Evolutionary conservation across 1,140 invertebrate genomes (phyloP), one percentile per base, ranked within the genome.

Genomic region (Papilio aristodemus): DNA sequence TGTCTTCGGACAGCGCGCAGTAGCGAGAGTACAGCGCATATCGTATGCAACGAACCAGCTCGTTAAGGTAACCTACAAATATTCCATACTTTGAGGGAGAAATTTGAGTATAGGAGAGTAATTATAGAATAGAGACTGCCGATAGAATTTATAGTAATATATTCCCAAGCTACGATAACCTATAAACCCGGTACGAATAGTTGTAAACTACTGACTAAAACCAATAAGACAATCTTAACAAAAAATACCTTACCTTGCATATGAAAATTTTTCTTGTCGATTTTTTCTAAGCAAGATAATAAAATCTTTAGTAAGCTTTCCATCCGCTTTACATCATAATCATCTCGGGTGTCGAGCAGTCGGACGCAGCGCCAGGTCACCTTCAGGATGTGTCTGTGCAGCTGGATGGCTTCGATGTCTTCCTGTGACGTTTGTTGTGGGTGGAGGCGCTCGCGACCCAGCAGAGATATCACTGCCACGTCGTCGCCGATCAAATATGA

Each of bases 181-280:
- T n/a, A n/a, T n/a, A n/a, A n/a, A n/a, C n/a, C n/a, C n/a, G n/a
- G n/a, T n/a, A n/a, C n/a, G n/a, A n/a, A n/a, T n/a, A n/a, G n/a
- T n/a, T n/a, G n/a, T n/a, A n/a, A n/a, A n/a, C n/a, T n/a, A n/a
- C n/a, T n/a, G n/a, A n/a, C n/a, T n/a, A n/a, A n/a, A n/a, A n/a
- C n/a, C n/a, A n/a, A n/a, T n/a, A 32, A 32, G 27, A 46, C 19
- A 32, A 19, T 54, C 25, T 9, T 68, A 58, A 43, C 14, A 43
- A 32, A 39, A 62, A 17, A 11, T 46, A 75, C 79, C 83, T 83
- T 76, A 92, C 91, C 90, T 19, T 92, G 69, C 79, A 86, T 87
- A 75, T 90, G 86, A 86, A 92, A 92, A 78, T 92, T 89, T 57
- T 85, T 89, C 72, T 91, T 78, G 58, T 92, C 85, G 5, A 92